phyloP scores from a whole-genome alignment of 1,140 invertebrate genomes.

The Ptiloglossa arizonensis region DNA sequence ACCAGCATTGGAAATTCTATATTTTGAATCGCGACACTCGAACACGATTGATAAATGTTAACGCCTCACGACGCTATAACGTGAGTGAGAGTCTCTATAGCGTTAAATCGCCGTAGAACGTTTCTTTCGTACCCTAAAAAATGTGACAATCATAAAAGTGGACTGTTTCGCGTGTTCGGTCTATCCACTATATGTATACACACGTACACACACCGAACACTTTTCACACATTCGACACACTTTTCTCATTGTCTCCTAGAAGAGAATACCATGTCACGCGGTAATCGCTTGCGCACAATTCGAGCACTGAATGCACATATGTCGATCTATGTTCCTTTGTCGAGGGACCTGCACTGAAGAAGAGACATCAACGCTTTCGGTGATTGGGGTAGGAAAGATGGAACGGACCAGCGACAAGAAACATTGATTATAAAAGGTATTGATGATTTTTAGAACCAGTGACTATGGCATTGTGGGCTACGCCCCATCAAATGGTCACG shows the following conservation, averaged over 20 bases:
- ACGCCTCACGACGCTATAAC: too few relatives aligned
- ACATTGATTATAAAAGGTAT: conserved; percentile 25
- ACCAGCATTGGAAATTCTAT: too few relatives aligned
- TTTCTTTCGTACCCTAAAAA: too few relatives aligned
- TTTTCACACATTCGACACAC: neutral
- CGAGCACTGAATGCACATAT: conserved; percentile 45
- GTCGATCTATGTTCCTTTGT: conserved; percentile 5
- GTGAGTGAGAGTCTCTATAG: too few relatives aligned
- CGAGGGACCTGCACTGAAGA: conserved; percentile 24
- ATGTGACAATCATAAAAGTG: too few relatives aligned
- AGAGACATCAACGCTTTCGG: conserved; percentile 43
- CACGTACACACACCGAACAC: neutral
- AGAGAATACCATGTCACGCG: neutral
- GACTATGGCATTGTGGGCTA: conserved; percentile 74
- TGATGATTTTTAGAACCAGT: conserved; percentile 72
- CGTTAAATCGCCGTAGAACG: too few relatives aligned
- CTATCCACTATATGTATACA: neutral
- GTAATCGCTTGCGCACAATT: conserved; percentile 25
- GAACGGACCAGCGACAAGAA: neutral
- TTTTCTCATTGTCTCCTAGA: neutral
- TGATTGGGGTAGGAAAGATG: conserved; percentile 38
- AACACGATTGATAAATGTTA: too few relatives aligned
- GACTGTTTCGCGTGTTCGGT: too few relatives aligned
- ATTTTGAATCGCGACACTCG: too few relatives aligned
- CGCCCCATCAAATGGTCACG: conserved; percentile 75